phyloP scores from a whole-genome alignment of 2,888 invertebrate species.

The Laothoe populi region DNA sequence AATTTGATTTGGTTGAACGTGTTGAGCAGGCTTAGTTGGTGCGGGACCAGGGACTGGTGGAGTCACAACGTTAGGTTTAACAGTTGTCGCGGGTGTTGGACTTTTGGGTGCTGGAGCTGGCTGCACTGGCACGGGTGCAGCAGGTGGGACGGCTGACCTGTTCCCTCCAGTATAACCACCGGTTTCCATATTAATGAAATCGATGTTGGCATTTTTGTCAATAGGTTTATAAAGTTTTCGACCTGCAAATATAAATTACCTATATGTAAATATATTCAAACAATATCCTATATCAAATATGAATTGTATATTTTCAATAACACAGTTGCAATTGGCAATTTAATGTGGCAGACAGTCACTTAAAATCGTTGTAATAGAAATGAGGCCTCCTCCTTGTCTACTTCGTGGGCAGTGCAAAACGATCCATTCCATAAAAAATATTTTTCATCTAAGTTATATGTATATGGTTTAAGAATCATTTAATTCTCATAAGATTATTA shows the following conservation, averaged over 20 bases:
- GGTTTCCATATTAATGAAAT: conserved; percentile 77
- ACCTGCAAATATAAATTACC: conserved; percentile 50
- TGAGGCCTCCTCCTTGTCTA: too few species aligned
- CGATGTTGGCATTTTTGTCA: conserved; percentile 75
- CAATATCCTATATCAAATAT: too few species aligned
- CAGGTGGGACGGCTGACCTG: conserved; percentile 2
- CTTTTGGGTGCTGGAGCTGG: conserved; percentile 35
- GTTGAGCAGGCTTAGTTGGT: conserved; percentile 38
- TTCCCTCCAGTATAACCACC: conserved; percentile 49
- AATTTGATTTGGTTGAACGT: conserved; percentile 49
- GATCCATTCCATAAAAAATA: too few species aligned
- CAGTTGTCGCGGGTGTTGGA: conserved; percentile 32
- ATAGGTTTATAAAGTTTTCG: conserved; percentile 56
- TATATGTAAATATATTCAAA: too few species aligned
- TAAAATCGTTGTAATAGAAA: too few species aligned
- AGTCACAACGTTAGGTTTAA: conserved; percentile 38
- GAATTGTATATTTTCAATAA: too few species aligned
- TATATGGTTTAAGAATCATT: too few species aligned
- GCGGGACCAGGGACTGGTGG: conserved; percentile 33
- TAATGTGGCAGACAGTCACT: too few species aligned
- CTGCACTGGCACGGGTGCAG: conserved; percentile 34
- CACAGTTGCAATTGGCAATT: too few species aligned
- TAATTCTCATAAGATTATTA: too few species aligned
- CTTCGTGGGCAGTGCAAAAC: too few species aligned
- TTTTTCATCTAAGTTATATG: too few species aligned